Conservation (phyloP, 2,797 vertebrate species). For the Huso huso region DNA sequence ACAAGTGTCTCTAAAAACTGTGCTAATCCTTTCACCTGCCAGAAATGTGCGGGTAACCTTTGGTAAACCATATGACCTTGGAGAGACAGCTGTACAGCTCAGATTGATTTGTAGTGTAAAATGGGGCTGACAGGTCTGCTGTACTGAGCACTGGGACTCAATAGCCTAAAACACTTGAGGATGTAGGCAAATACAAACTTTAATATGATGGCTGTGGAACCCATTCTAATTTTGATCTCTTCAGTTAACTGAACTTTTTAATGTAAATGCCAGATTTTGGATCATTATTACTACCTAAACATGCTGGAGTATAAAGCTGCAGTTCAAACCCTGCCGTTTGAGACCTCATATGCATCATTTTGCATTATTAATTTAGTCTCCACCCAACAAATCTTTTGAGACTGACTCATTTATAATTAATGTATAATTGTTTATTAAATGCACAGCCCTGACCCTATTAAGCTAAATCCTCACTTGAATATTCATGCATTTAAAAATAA, state of each 20-base stretch:
- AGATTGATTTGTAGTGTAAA: conserved; percentile 91
- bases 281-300: conserved; percentile 54
- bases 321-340: conserved; percentile 40
- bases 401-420: conserved; percentile 70
- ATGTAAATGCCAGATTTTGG: conserved; percentile 46
- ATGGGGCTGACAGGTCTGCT: conserved; percentile 63
- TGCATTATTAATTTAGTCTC: conserved; percentile 65
- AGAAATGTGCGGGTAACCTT: conserved; percentile 73
- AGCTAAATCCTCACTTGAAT: conserved; percentile 35
- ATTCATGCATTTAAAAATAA: conserved; percentile 1
- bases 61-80: conserved; percentile 93
- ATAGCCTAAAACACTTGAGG: conserved; percentile 47
- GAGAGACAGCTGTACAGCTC: conserved; percentile 72
- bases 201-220: conserved; percentile 17
- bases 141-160: conserved; percentile 49
- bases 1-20: conserved; percentile 75
- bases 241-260: conserved; percentile 21
- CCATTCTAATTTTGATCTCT: conserved; percentile 11
- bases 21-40: conserved; percentile 75
- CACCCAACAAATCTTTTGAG: conserved; percentile 46
- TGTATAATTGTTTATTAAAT: conserved; percentile 80
- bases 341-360: conserved; percentile 50
- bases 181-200: conserved; percentile 35
- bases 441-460: conserved; percentile 69
- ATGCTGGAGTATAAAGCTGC: conserved; percentile 42